Evolutionary conservation across 2,888 invertebrate genomes (phyloP).

Genomic region (Sarcophaga carnaria): DNA sequence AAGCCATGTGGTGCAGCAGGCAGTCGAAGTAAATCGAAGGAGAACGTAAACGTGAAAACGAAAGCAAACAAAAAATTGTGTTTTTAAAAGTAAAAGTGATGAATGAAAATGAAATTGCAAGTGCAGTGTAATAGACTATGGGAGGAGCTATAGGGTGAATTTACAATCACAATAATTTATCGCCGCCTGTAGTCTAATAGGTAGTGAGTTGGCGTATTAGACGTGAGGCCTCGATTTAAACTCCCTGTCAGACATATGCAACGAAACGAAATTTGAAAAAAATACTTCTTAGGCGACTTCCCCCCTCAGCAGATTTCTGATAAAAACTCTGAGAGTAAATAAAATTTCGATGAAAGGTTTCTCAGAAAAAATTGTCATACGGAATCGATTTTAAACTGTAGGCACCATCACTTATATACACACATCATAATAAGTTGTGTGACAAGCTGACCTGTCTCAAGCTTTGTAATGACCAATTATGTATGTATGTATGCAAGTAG

Average conservation of each 20-base stretch:
- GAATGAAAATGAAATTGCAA: not conserved
- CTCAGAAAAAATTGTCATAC: too few species aligned
- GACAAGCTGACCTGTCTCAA: too few species aligned
- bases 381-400: too few species aligned
- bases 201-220: not conserved
- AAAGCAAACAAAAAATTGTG: not conserved
- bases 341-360: too few species aligned
- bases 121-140: too few species aligned
- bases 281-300: not conserved
- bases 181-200: not conserved
- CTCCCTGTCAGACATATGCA: not conserved
- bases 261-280: not conserved
- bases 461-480: too few species aligned
- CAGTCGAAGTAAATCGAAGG: not conserved
- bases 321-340: too few species aligned
- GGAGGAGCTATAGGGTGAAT: not conserved
- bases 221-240: too few species aligned
- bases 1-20: not conserved
- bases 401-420: too few species aligned
- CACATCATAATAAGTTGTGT: too few species aligned
- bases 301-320: too few species aligned
- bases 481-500: too few species aligned
- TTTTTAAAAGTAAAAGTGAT: slow-evolving; percentile 27
- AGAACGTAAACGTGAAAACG: not conserved
- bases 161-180: not conserved